These are phyloP conservation scores for Eremophila alpestris DNA, from an alignment of 2,797 vertebrate species.

Conservation along the genomic window DNA sequence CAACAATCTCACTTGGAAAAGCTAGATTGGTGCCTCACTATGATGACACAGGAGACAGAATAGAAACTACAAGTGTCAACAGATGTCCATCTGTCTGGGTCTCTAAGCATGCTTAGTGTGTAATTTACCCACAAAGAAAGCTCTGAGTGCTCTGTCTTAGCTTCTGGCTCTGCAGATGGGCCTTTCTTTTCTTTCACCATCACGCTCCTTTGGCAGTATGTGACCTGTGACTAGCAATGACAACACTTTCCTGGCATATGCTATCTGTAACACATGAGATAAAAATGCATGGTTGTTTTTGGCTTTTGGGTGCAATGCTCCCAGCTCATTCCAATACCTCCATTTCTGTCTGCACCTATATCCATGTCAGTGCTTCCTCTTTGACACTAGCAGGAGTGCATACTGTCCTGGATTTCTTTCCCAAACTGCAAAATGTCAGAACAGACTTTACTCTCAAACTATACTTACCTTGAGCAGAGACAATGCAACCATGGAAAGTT, in stretches of 20 bases:
- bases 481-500: not conserved
- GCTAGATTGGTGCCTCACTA: not conserved
- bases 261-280: not conserved
- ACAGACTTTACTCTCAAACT: not conserved
- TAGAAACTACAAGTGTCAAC: not conserved
- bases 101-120: not conserved
- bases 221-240: not conserved
- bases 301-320: not conserved
- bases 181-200: not conserved
- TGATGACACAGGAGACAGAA: not conserved
- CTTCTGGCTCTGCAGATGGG: not conserved
- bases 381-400: not conserved
- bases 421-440: not conserved
- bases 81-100: not conserved
- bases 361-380: not conserved
- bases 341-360: not conserved
- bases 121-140: not conserved
- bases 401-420: not conserved
- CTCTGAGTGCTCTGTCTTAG: not conserved
- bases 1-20: not conserved
- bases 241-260: not conserved
- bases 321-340: not conserved
- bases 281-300: not conserved
- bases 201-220: not conserved
- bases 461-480: not conserved